Conservation (phyloP, 2,113 vertebrate species). For the Indicator indicator region DNA sequence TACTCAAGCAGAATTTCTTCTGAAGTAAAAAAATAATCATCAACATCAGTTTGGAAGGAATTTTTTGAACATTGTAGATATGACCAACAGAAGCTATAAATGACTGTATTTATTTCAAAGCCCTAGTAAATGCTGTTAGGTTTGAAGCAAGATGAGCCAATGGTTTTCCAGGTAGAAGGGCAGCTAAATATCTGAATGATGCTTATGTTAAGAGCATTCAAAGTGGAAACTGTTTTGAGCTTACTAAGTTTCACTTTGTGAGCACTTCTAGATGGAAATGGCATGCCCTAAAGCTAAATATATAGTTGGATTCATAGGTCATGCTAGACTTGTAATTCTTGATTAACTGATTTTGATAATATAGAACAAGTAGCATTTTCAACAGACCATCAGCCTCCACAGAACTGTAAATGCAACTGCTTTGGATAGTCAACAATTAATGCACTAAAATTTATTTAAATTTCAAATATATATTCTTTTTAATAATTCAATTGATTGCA, state of each 20-base stretch:
- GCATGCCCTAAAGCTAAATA: background rate
- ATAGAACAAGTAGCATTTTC: conserved; percentile 6
- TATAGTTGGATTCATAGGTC: background rate
- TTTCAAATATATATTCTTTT: background rate
- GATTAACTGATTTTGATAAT: conserved; percentile 48
- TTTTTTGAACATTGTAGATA: background rate
- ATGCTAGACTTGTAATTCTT: conserved; percentile 22
- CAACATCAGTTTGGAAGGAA: background rate
- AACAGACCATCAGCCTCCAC: background rate
- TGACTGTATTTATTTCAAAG: background rate
- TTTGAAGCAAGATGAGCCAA: background rate
- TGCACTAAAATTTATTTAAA: background rate
- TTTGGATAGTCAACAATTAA: background rate
- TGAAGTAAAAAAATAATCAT: background rate
- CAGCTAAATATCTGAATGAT: background rate
- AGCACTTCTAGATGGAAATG: background rate
- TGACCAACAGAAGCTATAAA: background rate
- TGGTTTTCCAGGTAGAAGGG: background rate
- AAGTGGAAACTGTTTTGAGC: background rate
- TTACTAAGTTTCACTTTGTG: background rate
- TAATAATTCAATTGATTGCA: background rate
- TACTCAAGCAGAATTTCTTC: background rate
- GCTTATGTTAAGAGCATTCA: background rate
- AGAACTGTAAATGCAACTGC: background rate
- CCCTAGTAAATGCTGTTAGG: background rate